Conservation (phyloP, 1,140 invertebrate genomes). For the Chlorops oryzae region DNA sequence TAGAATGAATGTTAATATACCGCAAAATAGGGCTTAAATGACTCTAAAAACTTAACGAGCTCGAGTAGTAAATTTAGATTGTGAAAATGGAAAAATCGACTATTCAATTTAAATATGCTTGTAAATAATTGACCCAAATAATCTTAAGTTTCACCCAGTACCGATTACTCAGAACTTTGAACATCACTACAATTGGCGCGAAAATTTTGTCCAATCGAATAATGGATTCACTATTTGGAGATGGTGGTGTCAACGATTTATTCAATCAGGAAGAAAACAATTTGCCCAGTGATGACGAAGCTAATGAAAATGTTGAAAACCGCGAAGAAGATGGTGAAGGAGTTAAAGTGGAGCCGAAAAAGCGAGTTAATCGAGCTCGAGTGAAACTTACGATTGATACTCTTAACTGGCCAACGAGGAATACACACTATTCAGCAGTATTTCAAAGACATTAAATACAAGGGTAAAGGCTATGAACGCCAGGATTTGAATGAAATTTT, state of each 20-base stretch:
- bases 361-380: conserved; percentile 59
- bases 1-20: no score
- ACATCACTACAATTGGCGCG: no score
- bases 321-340: conserved; percentile 12
- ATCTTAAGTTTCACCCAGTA: no score
- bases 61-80: no score
- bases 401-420: conserved; percentile 69
- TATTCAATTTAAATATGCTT: no score
- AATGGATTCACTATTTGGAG: conserved; percentile 40
- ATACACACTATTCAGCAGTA: conserved; percentile 68
- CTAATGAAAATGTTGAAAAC: conserved; percentile 14
- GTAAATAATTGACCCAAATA: no score
- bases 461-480: conserved; percentile 76
- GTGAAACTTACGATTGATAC: conserved; percentile 66
- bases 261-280: conserved; percentile 30
- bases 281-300: conserved; percentile 30
- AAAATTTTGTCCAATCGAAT: no score
- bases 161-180: no score
- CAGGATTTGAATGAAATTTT: conserved; percentile 75
- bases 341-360: conserved; percentile 49
- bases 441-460: conserved; percentile 77
- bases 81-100: no score
- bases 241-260: conserved; percentile 40
- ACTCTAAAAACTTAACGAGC: no score
- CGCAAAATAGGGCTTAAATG: no score